Evolutionary conservation across 2,797 vertebrate genomes (phyloP).

Genomic region (Pangasius djambal): DNA sequence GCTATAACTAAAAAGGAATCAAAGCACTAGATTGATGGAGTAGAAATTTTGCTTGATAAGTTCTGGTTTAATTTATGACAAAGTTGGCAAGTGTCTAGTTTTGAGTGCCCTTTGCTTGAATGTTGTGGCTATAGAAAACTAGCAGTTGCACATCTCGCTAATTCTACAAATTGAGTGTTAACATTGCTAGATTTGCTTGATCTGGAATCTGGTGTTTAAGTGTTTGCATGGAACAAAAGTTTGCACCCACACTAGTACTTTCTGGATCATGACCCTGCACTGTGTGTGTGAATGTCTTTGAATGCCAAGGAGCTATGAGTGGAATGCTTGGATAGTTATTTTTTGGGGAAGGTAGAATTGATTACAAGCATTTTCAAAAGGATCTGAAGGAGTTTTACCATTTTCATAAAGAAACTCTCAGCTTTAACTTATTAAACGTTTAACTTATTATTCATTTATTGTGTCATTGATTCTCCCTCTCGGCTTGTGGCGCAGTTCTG

Average conservation of each 20-base stretch:
- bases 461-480: too few relatives aligned
- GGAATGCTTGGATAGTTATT: background rate
- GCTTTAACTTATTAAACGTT: too few relatives aligned
- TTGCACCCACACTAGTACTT: background rate
- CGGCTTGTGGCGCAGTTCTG: background rate
- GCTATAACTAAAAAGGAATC: background rate
- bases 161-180: background rate
- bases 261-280: background rate
- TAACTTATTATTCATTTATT: too few relatives aligned
- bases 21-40: background rate
- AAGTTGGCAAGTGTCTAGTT: background rate
- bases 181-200: background rate
- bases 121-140: background rate
- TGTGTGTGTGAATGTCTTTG: background rate
- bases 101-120: background rate
- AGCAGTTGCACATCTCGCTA: background rate
- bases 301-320: background rate
- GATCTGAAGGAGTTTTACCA: too few relatives aligned
- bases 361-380: background rate
- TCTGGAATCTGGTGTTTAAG: background rate
- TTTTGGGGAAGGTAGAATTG: background rate
- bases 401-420: too few relatives aligned
- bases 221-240: background rate
- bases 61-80: background rate
- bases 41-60: background rate